Conservation (phyloP, 1,140 invertebrate species). For the Anastrepha obliqua region DNA sequence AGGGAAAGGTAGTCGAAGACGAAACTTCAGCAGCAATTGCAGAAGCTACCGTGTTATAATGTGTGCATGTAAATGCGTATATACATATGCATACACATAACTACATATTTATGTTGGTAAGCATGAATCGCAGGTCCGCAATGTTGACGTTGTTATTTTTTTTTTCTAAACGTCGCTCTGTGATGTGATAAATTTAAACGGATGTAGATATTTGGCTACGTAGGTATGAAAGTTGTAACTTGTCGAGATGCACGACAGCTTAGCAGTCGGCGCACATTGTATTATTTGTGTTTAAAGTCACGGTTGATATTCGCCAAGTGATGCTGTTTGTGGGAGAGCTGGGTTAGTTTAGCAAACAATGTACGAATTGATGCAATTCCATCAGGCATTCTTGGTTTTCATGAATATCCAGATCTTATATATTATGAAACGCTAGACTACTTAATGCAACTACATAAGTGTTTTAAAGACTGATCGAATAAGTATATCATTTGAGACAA, state of each 20-base stretch:
- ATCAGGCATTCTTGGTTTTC: not conserved
- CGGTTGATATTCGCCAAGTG: not conserved
- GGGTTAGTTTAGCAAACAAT: constrained; percentile 31
- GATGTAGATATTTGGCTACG: not conserved
- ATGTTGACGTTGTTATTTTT: constrained; percentile 37
- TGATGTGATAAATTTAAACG: constrained; percentile 41
- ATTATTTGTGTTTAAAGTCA: constrained; percentile 47
- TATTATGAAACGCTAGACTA: constrained; percentile 11
- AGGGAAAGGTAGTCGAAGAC: constrained; percentile 27
- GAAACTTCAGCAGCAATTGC: constrained; percentile 14
- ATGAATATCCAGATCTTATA: not conserved
- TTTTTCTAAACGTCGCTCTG: constrained; percentile 25
- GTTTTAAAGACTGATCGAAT: constrained; percentile 15
- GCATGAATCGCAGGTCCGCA: constrained; percentile 7
- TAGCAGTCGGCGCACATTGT: constrained; percentile 8
- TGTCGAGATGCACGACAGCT: not conserved
- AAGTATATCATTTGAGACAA: too few relatives aligned
- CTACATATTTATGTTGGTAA: not conserved
- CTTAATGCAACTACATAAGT: not conserved
- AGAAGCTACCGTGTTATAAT: not conserved
- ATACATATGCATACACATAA: not conserved
- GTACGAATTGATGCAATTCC: not conserved
- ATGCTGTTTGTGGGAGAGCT: constrained; percentile 36
- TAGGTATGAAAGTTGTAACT: not conserved
- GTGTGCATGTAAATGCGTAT: not conserved